phyloP scores from a whole-genome alignment of 2,113 vertebrate genomes.

The Beaufortia kweichowensis region DNA sequence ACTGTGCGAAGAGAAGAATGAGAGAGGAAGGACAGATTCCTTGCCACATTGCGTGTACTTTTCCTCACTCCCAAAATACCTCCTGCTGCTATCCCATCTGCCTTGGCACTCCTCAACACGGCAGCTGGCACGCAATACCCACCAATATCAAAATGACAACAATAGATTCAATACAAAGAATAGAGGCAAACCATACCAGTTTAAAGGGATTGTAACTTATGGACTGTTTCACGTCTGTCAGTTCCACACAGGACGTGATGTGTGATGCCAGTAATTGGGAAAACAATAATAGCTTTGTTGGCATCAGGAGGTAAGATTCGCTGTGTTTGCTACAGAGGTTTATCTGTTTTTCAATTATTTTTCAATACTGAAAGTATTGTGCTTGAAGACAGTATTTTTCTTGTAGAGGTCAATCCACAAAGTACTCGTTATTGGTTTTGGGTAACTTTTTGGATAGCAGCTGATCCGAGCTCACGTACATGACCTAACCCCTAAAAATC shows the following conservation, averaged over 20 bases:
- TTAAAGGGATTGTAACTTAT: conserved; percentile 16
- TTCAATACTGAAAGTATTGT: background rate
- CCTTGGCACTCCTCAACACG: conserved; percentile 61
- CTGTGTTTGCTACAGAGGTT: conserved; percentile 2
- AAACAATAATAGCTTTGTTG: conserved; percentile 2
- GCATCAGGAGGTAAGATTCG: background rate
- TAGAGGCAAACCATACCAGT: conserved; percentile 7
- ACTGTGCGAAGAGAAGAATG: conserved; percentile 73
- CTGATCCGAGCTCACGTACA: background rate
- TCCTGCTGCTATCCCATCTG: conserved; percentile 75
- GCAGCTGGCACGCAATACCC: conserved; percentile 62
- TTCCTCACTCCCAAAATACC: conserved; percentile 62
- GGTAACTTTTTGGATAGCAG: background rate
- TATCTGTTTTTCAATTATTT: background rate
- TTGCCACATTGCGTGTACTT: conserved; percentile 53
- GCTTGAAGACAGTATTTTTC: background rate
- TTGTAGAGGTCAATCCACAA: background rate
- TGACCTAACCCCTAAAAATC: background rate
- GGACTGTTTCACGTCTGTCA: conserved; percentile 6
- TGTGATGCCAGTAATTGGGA: background rate
- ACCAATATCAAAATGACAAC: conserved; percentile 55
- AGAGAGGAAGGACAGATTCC: conserved; percentile 53
- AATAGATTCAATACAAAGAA: conserved; percentile 43
- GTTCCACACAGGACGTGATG: background rate
- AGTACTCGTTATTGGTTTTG: conserved; percentile 11